These are phyloP conservation scores for Sebastes matsubarae DNA, from an alignment of 2,797 vertebrate genomes.

Conservation along the genomic window DNA sequence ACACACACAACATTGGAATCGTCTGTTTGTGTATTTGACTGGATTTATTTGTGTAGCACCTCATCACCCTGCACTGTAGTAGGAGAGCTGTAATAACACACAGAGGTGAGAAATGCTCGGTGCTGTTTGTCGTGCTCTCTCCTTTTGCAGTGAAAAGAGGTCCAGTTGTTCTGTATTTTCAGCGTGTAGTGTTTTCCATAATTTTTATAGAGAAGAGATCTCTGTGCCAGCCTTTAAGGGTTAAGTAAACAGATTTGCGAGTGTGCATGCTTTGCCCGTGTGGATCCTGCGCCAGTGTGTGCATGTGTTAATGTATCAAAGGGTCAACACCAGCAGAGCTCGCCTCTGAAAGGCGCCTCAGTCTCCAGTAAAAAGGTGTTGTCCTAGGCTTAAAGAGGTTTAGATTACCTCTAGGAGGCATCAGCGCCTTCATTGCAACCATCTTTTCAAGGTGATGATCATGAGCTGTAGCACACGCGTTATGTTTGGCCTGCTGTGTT, in stretches of 20 bases:
- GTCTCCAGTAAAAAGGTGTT: slow-evolving; percentile 2
- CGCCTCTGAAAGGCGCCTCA: slow-evolving; percentile 37
- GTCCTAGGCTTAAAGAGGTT: background rate
- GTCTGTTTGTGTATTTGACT: background rate
- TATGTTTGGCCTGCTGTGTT: background rate
- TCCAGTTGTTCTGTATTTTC: background rate
- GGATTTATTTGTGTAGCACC: background rate
- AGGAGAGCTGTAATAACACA: background rate
- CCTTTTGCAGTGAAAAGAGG: background rate
- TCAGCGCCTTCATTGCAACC: background rate
- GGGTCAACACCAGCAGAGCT: slow-evolving; percentile 4
- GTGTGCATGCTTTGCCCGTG: background rate
- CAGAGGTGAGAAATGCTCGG: background rate
- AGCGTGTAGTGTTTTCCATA: background rate
- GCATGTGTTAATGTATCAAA: background rate
- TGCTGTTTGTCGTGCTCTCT: background rate
- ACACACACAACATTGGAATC: background rate
- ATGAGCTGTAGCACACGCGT: background rate
- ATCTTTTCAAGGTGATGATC: slow-evolving; percentile 6
- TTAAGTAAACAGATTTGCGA: background rate
- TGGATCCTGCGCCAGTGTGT: background rate
- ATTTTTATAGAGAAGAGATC: background rate
- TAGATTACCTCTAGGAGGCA: background rate
- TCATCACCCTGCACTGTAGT: background rate
- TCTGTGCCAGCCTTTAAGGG: background rate